A percentile compares a stretch with the other conserved stretches of the same genome.
phyloP scores from a whole-genome alignment of 1,140 invertebrate species.

The Sesamia nonagrioides region DNA sequence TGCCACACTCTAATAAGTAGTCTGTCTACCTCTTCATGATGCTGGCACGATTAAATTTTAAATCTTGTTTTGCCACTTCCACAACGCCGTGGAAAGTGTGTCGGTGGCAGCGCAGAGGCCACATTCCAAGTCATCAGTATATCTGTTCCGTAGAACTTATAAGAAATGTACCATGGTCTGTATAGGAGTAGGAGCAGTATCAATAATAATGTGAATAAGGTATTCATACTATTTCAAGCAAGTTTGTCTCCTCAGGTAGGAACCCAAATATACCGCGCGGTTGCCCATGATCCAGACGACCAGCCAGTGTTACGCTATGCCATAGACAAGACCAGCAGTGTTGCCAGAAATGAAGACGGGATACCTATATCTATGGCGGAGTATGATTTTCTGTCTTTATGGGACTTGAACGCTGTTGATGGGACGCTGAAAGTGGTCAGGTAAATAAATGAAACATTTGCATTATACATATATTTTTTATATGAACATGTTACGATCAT shows the following conservation, averaged over 20 bases:
- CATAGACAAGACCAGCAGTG: constrained; percentile 91
- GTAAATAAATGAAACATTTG: constrained; percentile 55
- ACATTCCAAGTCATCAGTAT: too few species aligned
- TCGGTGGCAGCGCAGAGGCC: too few species aligned
- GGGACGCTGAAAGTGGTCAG: constrained; percentile 90
- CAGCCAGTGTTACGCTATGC: constrained; percentile 92
- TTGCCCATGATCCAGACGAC: constrained; percentile 94
- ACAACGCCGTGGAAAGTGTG: too few species aligned
- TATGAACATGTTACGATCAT: too few species aligned
- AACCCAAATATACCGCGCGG: constrained; percentile 90
- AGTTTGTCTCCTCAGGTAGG: constrained; percentile 88
- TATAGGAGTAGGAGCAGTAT: too few species aligned
- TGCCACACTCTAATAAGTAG: too few species aligned
- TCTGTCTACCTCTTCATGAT: too few species aligned
- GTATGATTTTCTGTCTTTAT: constrained; percentile 91
- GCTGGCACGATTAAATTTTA: too few species aligned
- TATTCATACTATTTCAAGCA: not conserved
- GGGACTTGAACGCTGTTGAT: constrained; percentile 92
- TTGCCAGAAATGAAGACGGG: constrained; percentile 94
- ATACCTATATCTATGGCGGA: constrained; percentile 90
- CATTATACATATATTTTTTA: not conserved
- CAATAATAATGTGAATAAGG: too few species aligned
- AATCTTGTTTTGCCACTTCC: too few species aligned
- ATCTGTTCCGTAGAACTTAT: too few species aligned
- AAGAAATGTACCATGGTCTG: too few species aligned